phyloP scores from a whole-genome alignment of 2,888 invertebrate species.

The Nipponacmea schrenckii region DNA sequence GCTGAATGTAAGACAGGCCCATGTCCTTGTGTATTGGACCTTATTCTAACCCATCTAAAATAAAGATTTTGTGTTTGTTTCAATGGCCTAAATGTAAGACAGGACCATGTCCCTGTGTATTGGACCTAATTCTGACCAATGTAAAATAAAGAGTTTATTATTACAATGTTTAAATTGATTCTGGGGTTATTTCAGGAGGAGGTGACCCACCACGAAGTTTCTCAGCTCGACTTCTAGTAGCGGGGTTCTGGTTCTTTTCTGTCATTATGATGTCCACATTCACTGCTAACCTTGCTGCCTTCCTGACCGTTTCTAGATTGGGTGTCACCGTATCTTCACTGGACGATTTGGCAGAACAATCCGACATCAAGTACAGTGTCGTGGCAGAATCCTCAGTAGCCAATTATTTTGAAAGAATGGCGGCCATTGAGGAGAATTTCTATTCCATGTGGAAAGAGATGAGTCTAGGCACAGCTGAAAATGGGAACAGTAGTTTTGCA shows the following conservation, averaged over 20 bases:
- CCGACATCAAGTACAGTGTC: conserved; percentile 37
- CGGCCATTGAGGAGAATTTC: conserved; percentile 40
- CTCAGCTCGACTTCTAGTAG: conserved; percentile 38
- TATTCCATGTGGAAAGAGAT: conserved; percentile 45
- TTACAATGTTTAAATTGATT: too few relatives aligned
- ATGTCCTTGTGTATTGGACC: too few relatives aligned
- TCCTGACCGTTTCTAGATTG: conserved; percentile 78
- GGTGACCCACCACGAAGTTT: conserved; percentile 37
- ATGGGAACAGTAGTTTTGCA: conserved; percentile 32
- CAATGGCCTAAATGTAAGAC: too few relatives aligned
- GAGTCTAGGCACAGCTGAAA: conserved; percentile 33
- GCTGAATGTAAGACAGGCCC: too few relatives aligned
- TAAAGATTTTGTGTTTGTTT: too few relatives aligned
- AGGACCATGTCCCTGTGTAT: too few relatives aligned
- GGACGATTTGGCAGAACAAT: conserved; percentile 75
- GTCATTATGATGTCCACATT: conserved; percentile 51
- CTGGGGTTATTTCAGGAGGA: conserved; percentile 25
- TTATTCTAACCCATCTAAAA: too few relatives aligned
- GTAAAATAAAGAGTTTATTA: too few relatives aligned
- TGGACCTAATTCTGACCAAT: too few relatives aligned
- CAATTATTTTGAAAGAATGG: conserved; percentile 44
- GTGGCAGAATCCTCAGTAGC: conserved; percentile 32
- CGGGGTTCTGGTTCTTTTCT: conserved; percentile 46
- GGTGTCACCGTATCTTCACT: conserved; percentile 82
- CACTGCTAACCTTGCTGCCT: conserved; percentile 77